Evolutionary conservation across 35 echinoderm and acorn worm species (phyloP).

Genomic region (Hemicentrotus pulcherrimus): DNA sequence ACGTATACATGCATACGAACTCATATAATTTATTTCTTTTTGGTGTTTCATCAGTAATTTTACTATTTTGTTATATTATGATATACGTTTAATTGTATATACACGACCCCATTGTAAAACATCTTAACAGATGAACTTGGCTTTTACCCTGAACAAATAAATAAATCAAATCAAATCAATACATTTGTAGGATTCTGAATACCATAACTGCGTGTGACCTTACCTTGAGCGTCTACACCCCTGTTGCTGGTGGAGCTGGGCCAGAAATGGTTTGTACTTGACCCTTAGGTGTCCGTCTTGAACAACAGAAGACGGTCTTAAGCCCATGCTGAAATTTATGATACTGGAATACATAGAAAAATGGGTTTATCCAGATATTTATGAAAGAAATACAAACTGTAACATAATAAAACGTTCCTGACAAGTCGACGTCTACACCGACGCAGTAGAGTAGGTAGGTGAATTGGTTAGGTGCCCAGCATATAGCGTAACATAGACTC

Average conservation of each 20-base stretch:
- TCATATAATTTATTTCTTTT: too few relatives aligned
- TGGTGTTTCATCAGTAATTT: too few relatives aligned
- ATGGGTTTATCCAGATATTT: constrained; percentile 66
- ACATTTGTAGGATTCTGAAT: not conserved
- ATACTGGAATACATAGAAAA: constrained; percentile 61
- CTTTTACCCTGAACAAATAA: too few relatives aligned
- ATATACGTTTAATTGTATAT: too few relatives aligned
- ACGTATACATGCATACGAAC: too few relatives aligned
- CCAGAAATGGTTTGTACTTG: not conserved
- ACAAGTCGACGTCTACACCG: constrained; percentile 32
- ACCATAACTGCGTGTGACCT: not conserved
- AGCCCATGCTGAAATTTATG: constrained; percentile 42
- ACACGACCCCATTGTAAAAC: too few relatives aligned
- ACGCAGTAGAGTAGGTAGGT: constrained; percentile 54
- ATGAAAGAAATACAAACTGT: constrained; percentile 46
- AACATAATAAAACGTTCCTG: constrained; percentile 38
- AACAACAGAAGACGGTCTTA: constrained; percentile 17
- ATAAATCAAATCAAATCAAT: too few relatives aligned
- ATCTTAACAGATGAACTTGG: too few relatives aligned
- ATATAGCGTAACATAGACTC: constrained; percentile 31
- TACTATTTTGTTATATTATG: too few relatives aligned
- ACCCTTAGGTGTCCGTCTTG: not conserved
- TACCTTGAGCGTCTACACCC: not conserved
- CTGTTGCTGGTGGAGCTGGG: not conserved
- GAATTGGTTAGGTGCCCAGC: constrained; percentile 64